Base-by-base conservation (phyloP, 2,888 invertebrate genomes). In the Galeopsomyia nigrocyanea region DNA sequence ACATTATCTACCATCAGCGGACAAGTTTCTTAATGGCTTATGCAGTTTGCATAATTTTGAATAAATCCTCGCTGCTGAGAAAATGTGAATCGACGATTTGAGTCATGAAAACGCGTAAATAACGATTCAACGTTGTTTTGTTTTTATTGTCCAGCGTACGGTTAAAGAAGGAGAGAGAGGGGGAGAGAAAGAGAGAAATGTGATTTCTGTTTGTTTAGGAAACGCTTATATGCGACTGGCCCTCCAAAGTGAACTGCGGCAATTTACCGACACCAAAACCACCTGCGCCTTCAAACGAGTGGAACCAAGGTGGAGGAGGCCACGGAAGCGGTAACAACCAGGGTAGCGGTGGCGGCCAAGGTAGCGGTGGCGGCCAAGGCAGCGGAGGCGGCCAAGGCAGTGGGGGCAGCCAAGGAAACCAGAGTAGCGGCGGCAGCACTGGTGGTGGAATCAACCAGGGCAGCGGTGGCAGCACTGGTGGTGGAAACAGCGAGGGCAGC, bases 161-260 rank as follows among this genome's bases (percentile, higher is more conserved):
- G 16, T 31, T 17, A 21, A 22, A 47, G n/a, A 46, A 19, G 16
- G 39, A 58, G 46, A 39, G n/a, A 39, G 17, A 58, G n/a, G 16
- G 19, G n/a, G n/a, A 31, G 39, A 58, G 46, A 39, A 46, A 39
- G 17, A 58, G n/a, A 21, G 19, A 47, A 19, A 13, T 10, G 13
- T 17, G 13, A 7, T 53, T 53, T 53, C 17, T 17, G n/a, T 7
- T 53, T 17, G 88, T 88, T 72, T 84, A 92, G 92, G 85, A 87
- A 63, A 83, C 90, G 5, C 91, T 91, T 46, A 88, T 92, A 19
- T 92, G 92, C 77, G 92, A 92, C 81, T 92, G 91, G 78, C 87
- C 88, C 0, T 84, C 88, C 58, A 88, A 89, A 68, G 92, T 92
- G 0, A 89, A 91, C 79, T 92, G 92, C 78, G 19, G 19, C 9